Evolutionary conservation across 2,797 vertebrate species (phyloP), one percentile per base, ranked within the genome.

Genomic region (Enteromius viviparus): DNA sequence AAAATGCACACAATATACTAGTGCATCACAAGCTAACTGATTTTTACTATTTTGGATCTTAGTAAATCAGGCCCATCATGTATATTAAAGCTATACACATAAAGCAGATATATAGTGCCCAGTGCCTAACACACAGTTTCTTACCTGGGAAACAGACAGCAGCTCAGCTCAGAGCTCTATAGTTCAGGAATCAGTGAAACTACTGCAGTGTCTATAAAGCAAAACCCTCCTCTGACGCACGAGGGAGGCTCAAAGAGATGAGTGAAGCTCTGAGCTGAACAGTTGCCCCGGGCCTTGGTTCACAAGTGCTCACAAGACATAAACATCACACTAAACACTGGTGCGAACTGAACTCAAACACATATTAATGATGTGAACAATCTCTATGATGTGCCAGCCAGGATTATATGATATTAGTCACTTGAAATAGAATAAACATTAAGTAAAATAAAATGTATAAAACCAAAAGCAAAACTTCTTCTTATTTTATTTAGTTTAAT

Each of bases 181-280:
- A 3, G 26, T 23, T 37, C 26, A 55, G 58, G 26, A 26, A 51
- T 79, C 74, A 83, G 37, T 21, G 58, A n/a, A 76, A 47, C 75
- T 58, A 55, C 12, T 70, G 86, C 26, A 32, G 11, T n/a, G 65
- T 62, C 42, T 66, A 80, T 34, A 77, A 21, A 29, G 23, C 66
- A 55, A 65, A 19, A 7, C n/a, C 17, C 17, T 26, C 40, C 6
- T 42, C 47, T 45, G 49, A 55, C 49, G 37, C 32, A 51, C 9
- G 8, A 76, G 51, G 4, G 17, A 37, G 65, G 80, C 21, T 78
- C 65, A 26, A 9, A 32, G 75, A 77, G 4, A 66, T 12, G 55
- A 66, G 53, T 15, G 32, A 34, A 90, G 90, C 89, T 89, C 90
- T 93, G 92, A 93, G 89, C 90, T 92, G 87, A 89, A 91, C 89